Conservation (phyloP, 2,888 invertebrate species). For the Invenusta paracnida region DNA sequence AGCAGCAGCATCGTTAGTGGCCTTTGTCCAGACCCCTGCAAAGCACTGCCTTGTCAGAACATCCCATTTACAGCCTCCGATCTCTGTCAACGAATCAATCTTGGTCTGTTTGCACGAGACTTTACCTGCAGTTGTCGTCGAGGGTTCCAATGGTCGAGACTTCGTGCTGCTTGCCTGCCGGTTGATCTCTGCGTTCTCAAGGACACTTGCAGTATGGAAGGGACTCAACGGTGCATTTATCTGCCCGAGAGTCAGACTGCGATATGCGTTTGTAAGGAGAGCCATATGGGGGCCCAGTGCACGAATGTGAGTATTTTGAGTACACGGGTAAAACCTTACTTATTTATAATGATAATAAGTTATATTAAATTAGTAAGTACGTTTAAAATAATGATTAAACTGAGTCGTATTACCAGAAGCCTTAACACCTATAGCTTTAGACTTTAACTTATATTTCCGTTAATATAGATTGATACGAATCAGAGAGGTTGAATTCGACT, state of each 20-base stretch:
- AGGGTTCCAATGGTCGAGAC: conserved; percentile 25
- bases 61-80: conserved; percentile 27
- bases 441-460: no score
- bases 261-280: conserved; percentile 32
- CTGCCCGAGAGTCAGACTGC: conserved; percentile 27
- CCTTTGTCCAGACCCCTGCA: conserved; percentile 36
- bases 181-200: conserved; percentile 5
- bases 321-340: no score
- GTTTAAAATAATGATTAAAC: no score
- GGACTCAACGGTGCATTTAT: conserved; percentile 36
- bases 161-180: background rate
- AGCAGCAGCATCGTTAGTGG: background rate
- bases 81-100: conserved; percentile 1
- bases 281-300: background rate
- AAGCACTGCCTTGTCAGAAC: conserved; percentile 26
- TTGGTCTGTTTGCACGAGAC: conserved; percentile 18
- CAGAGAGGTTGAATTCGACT: no score
- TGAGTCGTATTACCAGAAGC: no score
- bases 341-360: no score
- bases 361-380: no score
- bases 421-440: no score
- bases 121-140: background rate
- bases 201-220: background rate
- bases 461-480: no score
- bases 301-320: background rate